Conservation (phyloP, 2,113 vertebrate genomes). For the Orientallactaga bullata region DNA sequence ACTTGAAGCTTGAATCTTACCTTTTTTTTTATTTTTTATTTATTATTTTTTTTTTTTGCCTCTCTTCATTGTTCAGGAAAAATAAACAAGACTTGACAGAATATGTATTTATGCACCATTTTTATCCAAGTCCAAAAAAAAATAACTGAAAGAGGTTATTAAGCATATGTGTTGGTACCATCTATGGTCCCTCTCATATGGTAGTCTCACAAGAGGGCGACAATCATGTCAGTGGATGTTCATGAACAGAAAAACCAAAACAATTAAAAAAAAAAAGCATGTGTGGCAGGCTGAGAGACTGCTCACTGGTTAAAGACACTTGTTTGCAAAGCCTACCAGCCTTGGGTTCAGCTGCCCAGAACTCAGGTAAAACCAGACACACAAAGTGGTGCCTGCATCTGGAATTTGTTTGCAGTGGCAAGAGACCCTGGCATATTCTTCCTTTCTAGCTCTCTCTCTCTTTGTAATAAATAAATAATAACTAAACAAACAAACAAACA, state of each 20-base stretch:
- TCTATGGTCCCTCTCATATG: background rate
- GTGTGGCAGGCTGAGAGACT: too few species aligned
- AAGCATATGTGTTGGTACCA: background rate
- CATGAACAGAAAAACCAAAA: background rate
- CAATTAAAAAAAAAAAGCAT: too few species aligned
- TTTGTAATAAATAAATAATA: too few species aligned
- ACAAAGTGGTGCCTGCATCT: too few species aligned
- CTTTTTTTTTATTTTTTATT: background rate
- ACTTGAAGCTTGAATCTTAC: conserved; percentile 38
- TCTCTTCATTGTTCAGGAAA: conserved; percentile 59
- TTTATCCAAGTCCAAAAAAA: conserved; percentile 49
- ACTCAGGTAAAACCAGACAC: too few species aligned
- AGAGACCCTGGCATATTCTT: too few species aligned
- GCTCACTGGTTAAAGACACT: too few species aligned
- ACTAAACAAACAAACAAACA: too few species aligned
- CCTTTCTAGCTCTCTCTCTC: too few species aligned
- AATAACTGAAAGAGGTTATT: conserved; percentile 56
- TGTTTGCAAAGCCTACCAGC: too few species aligned
- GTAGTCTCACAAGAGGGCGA: conserved; percentile 21
- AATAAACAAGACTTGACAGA: conserved; percentile 59
- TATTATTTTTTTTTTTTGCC: background rate
- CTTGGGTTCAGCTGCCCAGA: too few species aligned
- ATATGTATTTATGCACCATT: conserved; percentile 44
- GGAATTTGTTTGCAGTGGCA: too few species aligned
- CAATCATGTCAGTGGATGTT: background rate